phyloP scores from a whole-genome alignment of 2,113 vertebrate genomes.

The Typhlomys cinereus region DNA sequence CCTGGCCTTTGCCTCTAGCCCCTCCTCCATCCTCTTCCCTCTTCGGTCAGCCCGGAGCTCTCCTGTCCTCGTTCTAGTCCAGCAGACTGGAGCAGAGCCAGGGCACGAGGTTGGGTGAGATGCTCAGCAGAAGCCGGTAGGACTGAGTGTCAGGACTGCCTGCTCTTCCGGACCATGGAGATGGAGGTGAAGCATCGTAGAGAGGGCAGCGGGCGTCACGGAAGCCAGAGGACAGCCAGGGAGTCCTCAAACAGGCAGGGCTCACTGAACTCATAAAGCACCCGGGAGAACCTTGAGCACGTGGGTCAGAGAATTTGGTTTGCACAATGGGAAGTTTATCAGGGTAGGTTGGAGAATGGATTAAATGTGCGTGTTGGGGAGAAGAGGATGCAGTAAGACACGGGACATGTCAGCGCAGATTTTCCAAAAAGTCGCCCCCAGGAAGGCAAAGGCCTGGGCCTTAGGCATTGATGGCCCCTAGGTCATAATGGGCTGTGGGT shows the following conservation, averaged over 20 bases:
- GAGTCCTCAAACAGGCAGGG: too few species aligned
- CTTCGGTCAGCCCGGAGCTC: too few species aligned
- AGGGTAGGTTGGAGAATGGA: neutral
- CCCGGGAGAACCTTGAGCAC: accelerated
- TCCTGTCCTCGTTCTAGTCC: neutral
- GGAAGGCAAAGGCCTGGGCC: neutral
- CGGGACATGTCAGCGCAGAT: neutral
- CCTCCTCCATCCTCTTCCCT: too few species aligned
- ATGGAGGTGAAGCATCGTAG: too few species aligned
- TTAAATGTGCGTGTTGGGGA: accelerated
- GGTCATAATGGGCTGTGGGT: too few species aligned
- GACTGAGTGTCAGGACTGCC: neutral
- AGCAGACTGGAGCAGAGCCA: too few species aligned
- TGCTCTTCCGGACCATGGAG: neutral
- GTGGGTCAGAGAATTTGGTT: too few species aligned
- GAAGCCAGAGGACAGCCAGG: neutral
- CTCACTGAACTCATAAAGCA: neutral
- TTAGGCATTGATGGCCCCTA: too few species aligned
- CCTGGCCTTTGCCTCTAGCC: neutral
- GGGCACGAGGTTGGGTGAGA: neutral
- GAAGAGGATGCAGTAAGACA: neutral
- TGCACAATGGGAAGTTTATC: accelerated
- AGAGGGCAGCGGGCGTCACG: too few species aligned
- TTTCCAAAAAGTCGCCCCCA: neutral
- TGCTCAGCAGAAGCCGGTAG: neutral